These are phyloP conservation scores for Macrostomum lignano DNA, from an alignment of 1,140 invertebrate species.

Conservation along the genomic window DNA sequence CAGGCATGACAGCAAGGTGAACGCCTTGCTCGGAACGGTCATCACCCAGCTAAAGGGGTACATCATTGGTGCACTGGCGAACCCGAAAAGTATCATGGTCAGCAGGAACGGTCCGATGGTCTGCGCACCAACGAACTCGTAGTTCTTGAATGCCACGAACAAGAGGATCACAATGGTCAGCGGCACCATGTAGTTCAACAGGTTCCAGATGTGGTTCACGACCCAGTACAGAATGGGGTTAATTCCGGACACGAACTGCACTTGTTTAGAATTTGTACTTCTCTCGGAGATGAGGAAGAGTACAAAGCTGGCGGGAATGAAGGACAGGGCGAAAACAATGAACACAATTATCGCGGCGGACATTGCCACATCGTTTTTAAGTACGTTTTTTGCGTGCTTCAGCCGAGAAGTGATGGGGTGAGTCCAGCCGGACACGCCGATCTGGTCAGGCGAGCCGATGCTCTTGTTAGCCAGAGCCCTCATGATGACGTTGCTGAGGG, in stretches of 20 bases:
- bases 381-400: constrained; percentile 1
- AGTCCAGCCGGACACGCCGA: no score
- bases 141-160: constrained; percentile 31
- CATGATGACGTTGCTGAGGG: no score
- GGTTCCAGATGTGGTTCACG: constrained; percentile 34
- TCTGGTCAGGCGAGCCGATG: no score
- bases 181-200: constrained; percentile 33
- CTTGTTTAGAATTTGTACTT: constrained; percentile 34
- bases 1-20: no score
- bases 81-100: neutral
- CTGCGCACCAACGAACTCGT: neutral
- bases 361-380: constrained; percentile 13
- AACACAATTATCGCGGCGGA: constrained; percentile 31
- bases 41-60: no score
- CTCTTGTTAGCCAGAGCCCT: no score
- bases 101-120: neutral
- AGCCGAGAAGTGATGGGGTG: no score
- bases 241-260: constrained; percentile 45
- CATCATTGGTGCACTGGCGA: no score
- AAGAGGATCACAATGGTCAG: constrained; percentile 30
- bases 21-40: no score
- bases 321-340: constrained; percentile 36
- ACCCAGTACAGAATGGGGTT: constrained; percentile 29
- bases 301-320: constrained; percentile 44
- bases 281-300: constrained; percentile 41